Evolutionary conservation across 2,113 vertebrate species (phyloP).

Genomic region (Benitochromis conjunctus): DNA sequence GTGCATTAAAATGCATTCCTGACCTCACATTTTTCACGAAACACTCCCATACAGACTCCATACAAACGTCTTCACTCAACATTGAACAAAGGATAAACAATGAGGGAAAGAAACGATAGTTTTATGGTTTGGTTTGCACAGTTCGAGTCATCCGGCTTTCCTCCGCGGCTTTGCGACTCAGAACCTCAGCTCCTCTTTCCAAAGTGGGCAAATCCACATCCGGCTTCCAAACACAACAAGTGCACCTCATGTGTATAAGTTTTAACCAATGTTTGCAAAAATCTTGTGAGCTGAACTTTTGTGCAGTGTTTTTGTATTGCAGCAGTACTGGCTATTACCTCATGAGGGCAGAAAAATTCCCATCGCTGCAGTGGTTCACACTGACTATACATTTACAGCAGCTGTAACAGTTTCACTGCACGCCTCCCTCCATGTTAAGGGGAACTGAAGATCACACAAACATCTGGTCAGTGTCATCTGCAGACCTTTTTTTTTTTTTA

Average conservation of each 20-base stretch:
- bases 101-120: background rate
- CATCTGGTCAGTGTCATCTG: conserved; percentile 60
- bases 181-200: background rate
- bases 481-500: conserved; percentile 2
- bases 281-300: background rate
- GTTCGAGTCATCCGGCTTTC: background rate
- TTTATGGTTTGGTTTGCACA: background rate
- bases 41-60: background rate
- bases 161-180: conserved; percentile 1
- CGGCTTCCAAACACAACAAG: background rate
- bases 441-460: conserved; percentile 23
- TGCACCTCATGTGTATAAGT: background rate
- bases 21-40: background rate
- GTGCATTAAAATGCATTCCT: background rate
- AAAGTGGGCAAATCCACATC: conserved; percentile 1
- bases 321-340: conserved; percentile 20
- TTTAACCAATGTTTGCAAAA: background rate
- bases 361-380: background rate
- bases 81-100: background rate
- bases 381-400: background rate
- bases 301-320: background rate
- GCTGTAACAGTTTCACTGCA: background rate
- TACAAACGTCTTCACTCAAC: background rate
- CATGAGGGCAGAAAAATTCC: conserved; percentile 28
- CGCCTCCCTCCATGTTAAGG: background rate